These are phyloP conservation scores for Diphyllodes magnificus DNA, from an alignment of 2,113 vertebrate genomes.

Conservation along the genomic window DNA sequence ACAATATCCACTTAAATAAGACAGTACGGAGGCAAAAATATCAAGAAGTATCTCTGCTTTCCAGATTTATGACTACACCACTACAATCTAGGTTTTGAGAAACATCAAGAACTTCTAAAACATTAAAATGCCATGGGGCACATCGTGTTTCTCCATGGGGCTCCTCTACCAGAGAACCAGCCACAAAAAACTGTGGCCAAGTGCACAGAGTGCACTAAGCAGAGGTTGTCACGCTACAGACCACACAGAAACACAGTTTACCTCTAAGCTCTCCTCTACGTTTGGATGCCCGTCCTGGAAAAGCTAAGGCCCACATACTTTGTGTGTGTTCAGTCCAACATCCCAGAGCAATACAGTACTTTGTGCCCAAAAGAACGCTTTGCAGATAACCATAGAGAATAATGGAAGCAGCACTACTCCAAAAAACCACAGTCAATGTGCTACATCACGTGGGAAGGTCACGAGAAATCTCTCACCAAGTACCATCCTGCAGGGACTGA, in stretches of 20 bases:
- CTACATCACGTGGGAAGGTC: fast-evolving
- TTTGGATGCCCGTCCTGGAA: not conserved
- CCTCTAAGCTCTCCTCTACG: not conserved
- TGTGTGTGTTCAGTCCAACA: not conserved
- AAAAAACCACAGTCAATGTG: not conserved
- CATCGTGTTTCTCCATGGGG: not conserved
- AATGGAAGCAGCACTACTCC: not conserved
- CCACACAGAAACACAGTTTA: not conserved
- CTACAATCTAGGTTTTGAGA: not conserved
- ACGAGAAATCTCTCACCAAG: not conserved
- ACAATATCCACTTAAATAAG: not conserved
- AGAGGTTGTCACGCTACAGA: not conserved
- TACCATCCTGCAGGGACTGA: not conserved
- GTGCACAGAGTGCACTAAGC: not conserved
- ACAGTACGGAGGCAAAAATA: not conserved
- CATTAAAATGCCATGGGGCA: not conserved
- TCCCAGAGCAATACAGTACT: not conserved
- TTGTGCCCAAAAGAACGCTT: not conserved
- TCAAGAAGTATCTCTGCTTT: not conserved
- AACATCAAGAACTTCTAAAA: not conserved
- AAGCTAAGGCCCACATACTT: not conserved
- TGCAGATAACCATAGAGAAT: not conserved
- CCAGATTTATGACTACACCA: not conserved
- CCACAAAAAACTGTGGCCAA: not conserved
- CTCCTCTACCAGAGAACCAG: not conserved